Percentiles rank a stretch among this genome's conserved stretches.
Conservation (phyloP, 64 coral and sea anemone genomes). For the Montipora efflorescens region DNA sequence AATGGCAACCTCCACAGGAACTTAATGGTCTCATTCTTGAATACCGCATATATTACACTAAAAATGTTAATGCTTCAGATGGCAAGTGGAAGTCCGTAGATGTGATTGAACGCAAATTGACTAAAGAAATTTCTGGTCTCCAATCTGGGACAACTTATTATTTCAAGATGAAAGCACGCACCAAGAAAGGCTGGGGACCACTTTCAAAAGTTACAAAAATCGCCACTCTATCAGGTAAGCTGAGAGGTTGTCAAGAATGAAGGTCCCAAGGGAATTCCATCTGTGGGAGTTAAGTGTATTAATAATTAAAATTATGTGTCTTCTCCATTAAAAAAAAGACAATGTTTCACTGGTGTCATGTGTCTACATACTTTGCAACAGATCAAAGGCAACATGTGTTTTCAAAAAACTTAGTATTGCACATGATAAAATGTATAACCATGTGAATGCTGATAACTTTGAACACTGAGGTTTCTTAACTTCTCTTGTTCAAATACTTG, state of each 20-base stretch:
- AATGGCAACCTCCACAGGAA: conserved; percentile 82
- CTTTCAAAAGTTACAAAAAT: background rate
- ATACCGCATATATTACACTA: conserved; percentile 82
- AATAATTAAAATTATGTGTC: too few relatives aligned
- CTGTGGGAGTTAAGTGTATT: too few relatives aligned
- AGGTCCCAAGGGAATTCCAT: too few relatives aligned
- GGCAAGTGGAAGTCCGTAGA: conserved; percentile 59
- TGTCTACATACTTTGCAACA: too few relatives aligned
- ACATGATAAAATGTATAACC: too few relatives aligned
- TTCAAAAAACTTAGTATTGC: too few relatives aligned
- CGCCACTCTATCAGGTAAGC: conserved; percentile 32
- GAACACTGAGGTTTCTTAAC: too few relatives aligned
- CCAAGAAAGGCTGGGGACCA: conserved; percentile 77
- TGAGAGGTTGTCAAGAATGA: background rate
- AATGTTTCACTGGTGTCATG: too few relatives aligned
- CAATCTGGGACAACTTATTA: conserved; percentile 75
- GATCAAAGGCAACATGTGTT: too few relatives aligned
- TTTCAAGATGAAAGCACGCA: conserved; percentile 83
- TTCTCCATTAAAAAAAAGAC: too few relatives aligned
- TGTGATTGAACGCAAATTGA: conserved; percentile 54
- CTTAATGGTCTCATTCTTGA: conserved; percentile 69
- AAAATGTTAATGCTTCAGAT: conserved; percentile 31
- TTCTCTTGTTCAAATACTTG: too few relatives aligned
- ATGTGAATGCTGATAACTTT: too few relatives aligned
- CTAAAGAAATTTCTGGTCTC: conserved; percentile 51